Conservation (phyloP, 2,113 vertebrate species). For the Vireo altiloquus region DNA sequence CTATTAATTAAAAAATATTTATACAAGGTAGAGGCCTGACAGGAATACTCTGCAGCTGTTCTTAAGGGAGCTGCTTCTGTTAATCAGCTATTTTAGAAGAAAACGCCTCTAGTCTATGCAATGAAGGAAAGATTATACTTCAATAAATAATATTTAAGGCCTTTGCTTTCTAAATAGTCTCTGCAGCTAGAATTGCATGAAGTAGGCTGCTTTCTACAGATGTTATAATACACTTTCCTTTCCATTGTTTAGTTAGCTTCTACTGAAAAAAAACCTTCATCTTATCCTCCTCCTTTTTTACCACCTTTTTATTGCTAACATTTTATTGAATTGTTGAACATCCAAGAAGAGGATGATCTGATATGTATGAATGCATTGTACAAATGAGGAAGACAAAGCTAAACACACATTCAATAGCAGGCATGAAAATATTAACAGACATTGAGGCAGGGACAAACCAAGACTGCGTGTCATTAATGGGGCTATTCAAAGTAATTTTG, state of each 20-base stretch:
- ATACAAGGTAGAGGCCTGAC: conserved; percentile 42
- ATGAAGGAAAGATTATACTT: not conserved
- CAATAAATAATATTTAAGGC: conserved; percentile 1
- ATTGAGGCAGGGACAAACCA: not conserved
- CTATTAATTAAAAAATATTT: conserved; percentile 77
- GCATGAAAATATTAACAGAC: not conserved
- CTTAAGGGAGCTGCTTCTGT: conserved; percentile 26
- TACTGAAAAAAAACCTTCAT: not conserved
- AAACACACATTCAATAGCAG: not conserved
- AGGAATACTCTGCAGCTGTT: conserved; percentile 23
- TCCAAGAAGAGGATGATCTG: not conserved
- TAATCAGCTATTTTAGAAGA: conserved; percentile 41
- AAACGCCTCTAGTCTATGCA: conserved; percentile 1
- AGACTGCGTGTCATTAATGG: not conserved
- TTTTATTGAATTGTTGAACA: not conserved
- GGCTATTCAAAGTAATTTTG: not conserved
- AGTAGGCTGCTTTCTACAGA: not conserved
- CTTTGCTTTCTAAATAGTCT: conserved; percentile 17
- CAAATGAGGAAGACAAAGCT: not conserved
- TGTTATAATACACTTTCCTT: not conserved
- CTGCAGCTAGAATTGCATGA: not conserved
- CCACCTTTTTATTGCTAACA: not conserved
- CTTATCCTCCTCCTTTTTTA: not conserved
- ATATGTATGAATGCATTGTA: not conserved
- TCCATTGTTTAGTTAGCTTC: not conserved